Evolutionary conservation across 1,140 invertebrate species (phyloP).

Genomic region (Habropoda laboriosa): DNA sequence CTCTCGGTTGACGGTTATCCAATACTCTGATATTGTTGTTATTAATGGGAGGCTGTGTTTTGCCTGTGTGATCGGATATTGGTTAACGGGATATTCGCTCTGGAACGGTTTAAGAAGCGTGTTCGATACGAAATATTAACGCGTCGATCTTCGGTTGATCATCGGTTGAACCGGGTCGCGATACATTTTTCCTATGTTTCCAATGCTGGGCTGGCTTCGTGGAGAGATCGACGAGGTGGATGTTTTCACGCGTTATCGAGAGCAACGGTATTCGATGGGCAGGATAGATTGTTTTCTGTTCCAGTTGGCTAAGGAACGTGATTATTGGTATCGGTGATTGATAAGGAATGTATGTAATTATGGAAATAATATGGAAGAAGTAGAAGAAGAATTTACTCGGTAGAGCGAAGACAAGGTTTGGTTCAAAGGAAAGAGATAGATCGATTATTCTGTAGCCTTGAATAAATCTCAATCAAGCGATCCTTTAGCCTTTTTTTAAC

Average conservation of each 20-base stretch:
- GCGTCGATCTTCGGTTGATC: neutral
- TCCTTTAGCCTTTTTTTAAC: no score
- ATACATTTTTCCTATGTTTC: neutral
- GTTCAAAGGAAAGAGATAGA: no score
- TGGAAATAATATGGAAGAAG: no score
- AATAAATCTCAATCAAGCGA: no score
- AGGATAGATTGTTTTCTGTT: neutral
- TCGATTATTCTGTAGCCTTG: no score
- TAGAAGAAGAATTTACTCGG: neutral
- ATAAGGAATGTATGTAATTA: neutral
- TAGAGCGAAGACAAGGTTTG: no score
- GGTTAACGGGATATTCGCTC: constrained; percentile 34
- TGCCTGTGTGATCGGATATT: constrained; percentile 28
- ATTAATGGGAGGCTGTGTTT: constrained; percentile 34
- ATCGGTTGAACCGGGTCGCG: neutral
- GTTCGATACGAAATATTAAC: constrained; percentile 1
- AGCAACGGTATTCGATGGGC: no score
- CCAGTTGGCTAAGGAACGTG: neutral
- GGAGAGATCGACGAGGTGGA: neutral
- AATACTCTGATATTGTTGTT: constrained; percentile 47
- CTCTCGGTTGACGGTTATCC: constrained; percentile 41
- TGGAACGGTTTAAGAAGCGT: constrained; percentile 6
- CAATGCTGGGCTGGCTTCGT: no score
- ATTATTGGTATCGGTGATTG: neutral
- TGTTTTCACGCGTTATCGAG: neutral